Conservation (phyloP, 2,888 invertebrate genomes). For the Meta bourneti region DNA sequence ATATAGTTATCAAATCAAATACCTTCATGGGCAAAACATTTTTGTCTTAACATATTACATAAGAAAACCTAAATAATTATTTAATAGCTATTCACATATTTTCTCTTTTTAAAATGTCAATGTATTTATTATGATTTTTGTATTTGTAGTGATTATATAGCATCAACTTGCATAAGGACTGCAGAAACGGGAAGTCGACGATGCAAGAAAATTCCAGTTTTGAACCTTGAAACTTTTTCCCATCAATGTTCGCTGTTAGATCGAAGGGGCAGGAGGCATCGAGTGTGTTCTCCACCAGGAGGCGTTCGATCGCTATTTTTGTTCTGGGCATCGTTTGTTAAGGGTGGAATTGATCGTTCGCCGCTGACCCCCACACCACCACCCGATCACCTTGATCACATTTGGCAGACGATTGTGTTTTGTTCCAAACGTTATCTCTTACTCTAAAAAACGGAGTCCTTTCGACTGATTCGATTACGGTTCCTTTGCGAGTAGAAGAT, state of each 20-base stretch:
- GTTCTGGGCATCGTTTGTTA: slow-evolving; percentile 63
- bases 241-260: slow-evolving; percentile 43
- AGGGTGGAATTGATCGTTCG: slow-evolving; percentile 40
- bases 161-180: too few relatives aligned
- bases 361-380: slow-evolving; percentile 5
- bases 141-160: too few relatives aligned
- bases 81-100: too few relatives aligned
- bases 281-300: slow-evolving; percentile 42
- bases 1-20: too few relatives aligned
- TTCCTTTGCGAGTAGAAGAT: too few relatives aligned
- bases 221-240: slow-evolving; percentile 41
- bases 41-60: too few relatives aligned
- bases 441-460: slow-evolving; percentile 10
- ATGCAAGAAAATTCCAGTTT: neutral
- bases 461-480: neutral
- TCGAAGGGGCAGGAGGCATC: slow-evolving; percentile 37
- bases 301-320: slow-evolving; percentile 59
- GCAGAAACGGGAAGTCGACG: too few relatives aligned
- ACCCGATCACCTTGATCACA: slow-evolving; percentile 39
- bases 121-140: too few relatives aligned
- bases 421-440: slow-evolving; percentile 44
- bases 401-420: slow-evolving; percentile 55
- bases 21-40: too few relatives aligned
- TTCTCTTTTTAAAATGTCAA: too few relatives aligned
- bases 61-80: too few relatives aligned